Evolutionary conservation across 2,888 invertebrate genomes (phyloP).

Genomic region (Eupithecia pulchellata): DNA sequence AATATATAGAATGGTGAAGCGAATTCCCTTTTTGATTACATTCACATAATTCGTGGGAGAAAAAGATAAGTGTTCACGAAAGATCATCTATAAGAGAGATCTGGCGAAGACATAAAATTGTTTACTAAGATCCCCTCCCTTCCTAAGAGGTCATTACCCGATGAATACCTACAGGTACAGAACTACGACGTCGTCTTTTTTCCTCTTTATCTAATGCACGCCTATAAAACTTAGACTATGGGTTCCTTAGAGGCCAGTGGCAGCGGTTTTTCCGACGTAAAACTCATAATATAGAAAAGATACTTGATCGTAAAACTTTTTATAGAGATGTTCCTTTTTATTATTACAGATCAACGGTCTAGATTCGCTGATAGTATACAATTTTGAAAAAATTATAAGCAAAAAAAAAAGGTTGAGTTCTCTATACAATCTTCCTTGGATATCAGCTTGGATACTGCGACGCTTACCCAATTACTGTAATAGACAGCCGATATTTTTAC

Average conservation of each 20-base stretch:
- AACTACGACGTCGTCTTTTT: neutral
- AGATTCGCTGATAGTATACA: neutral
- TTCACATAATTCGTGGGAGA: neutral
- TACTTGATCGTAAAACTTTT: conserved; percentile 9
- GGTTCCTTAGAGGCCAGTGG: conserved; percentile 11
- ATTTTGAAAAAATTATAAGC: neutral
- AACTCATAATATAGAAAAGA: conserved; percentile 17
- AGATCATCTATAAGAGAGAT: neutral
- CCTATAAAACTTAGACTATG: neutral
- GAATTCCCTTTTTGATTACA: neutral
- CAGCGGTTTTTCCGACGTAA: conserved; percentile 23
- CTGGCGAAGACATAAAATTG: neutral
- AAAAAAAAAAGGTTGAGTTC: neutral
- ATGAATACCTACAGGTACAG: neutral
- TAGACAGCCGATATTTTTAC: conserved; percentile 10
- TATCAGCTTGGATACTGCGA: neutral
- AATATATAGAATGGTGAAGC: too few species aligned
- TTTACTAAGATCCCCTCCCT: neutral
- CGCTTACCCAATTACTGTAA: conserved; percentile 24
- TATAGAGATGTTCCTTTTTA: conserved; percentile 11
- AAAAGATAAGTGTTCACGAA: neutral
- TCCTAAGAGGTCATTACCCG: conserved; percentile 8
- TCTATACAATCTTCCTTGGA: neutral
- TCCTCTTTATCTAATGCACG: conserved; percentile 3
- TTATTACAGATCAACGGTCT: conserved; percentile 2